Percentiles rank a stretch among this genome's conserved stretches.
These are phyloP conservation scores for Fabriciana adippe DNA, from an alignment of 2,888 invertebrate genomes.

Conservation along the genomic window DNA sequence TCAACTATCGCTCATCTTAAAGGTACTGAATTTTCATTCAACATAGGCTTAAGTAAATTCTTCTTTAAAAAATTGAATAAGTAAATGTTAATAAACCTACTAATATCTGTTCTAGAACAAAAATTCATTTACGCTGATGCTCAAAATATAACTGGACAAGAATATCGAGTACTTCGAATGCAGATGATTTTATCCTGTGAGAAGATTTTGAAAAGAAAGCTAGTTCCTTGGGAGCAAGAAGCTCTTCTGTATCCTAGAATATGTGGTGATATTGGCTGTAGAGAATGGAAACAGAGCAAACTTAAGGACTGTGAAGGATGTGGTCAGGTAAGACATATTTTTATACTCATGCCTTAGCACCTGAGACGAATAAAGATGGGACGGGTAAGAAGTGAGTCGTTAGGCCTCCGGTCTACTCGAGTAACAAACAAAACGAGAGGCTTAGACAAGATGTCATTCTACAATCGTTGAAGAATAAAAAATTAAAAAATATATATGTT, in stretches of 20 bases:
- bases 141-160: constrained; percentile 77
- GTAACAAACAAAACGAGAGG: too few relatives aligned
- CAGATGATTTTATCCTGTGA: constrained; percentile 84
- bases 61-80: too few relatives aligned
- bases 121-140: constrained; percentile 79
- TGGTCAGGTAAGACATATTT: constrained; percentile 67
- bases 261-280: constrained; percentile 80
- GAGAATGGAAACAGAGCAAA: constrained; percentile 75
- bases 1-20: constrained; percentile 80
- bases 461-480: too few relatives aligned
- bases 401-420: too few relatives aligned
- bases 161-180: constrained; percentile 84
- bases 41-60: neutral
- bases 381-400: too few relatives aligned
- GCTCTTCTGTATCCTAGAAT: constrained; percentile 85
- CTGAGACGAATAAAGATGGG: too few relatives aligned
- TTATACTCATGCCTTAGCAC: too few relatives aligned
- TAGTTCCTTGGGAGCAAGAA: constrained; percentile 86
- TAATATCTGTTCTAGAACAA: constrained; percentile 59
- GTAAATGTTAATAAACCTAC: neutral
- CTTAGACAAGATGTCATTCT: too few relatives aligned
- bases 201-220: constrained; percentile 78
- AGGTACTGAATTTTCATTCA: constrained; percentile 56
- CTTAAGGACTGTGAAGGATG: constrained; percentile 82
- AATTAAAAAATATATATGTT: too few relatives aligned